Evolutionary conservation across 2,888 invertebrate genomes (phyloP), one percentile per base, ranked within the genome.

Genomic region (Campaea margaritaria): DNA sequence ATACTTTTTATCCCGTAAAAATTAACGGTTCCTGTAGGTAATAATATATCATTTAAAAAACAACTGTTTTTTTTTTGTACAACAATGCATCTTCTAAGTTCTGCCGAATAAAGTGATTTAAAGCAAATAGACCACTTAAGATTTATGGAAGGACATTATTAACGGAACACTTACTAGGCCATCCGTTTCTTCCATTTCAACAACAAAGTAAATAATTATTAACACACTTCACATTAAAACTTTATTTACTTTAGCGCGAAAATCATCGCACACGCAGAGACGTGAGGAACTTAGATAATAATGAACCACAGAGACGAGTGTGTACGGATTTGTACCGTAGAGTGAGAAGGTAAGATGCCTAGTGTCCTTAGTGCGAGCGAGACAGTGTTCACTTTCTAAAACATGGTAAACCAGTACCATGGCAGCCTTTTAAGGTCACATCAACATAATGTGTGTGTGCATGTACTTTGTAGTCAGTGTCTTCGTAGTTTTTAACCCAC

Each of bases 401-500:
- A 81, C 75, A 75, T 75, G 74, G 70, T 71, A 70, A 79, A 74
- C 77, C 67, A 64, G 75, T 77, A 70, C 72, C 63, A 70, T 70
- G 67, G 72, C 61, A 59, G 72, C 76, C 80, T 84, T 87, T 86
- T 89, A 89, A 87, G 91, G 91, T 91, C 91, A 90, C 85, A 90
- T 89, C 87, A 79, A 66, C 70, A 74, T 74, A 71, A 51, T 65
- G 49, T 57, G 53, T 54, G 51, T 31, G 14, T 12, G 7, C 43
- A 27, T 49, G 41, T 49, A 48, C 34, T 12, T 15, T 16, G 16
- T 16, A n/a, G 43, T 43, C 5, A 2, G 8, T 13, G 39, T 14
- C 0, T 39, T 38, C 10, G 12, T 38, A n/a, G 38, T 38, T n/a
- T 38, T 34, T 11, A 34, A 34, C 34, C 34, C 34, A 34, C 10